Evolutionary conservation across 1,140 invertebrate species (phyloP).

Genomic region (Trachelipus rathkii): DNA sequence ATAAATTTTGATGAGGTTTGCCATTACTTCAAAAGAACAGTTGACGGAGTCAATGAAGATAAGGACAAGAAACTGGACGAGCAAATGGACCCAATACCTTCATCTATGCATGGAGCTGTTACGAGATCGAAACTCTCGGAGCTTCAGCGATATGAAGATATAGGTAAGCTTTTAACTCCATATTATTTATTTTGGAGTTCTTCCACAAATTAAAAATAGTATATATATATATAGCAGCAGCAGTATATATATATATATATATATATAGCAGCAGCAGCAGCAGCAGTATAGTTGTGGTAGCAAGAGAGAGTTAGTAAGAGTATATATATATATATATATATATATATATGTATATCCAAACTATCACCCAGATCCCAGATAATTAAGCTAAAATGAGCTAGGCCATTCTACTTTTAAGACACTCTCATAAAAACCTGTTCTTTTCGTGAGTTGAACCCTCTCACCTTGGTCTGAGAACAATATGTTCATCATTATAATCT

Average conservation of each 20-base stretch:
- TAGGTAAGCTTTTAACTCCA: conserved; percentile 51
- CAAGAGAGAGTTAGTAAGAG: too few relatives aligned
- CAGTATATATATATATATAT: conserved; percentile 18
- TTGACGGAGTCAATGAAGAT: conserved; percentile 57
- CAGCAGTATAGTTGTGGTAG: too few relatives aligned
- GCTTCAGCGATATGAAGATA: conserved; percentile 62
- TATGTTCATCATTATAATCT: not conserved
- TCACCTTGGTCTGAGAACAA: not conserved
- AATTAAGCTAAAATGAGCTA: too few relatives aligned
- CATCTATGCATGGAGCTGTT: conserved; percentile 67
- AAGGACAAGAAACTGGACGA: conserved; percentile 67
- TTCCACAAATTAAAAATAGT: not conserved
- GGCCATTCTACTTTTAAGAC: too few relatives aligned
- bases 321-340: conserved; percentile 6
- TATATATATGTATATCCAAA: too few relatives aligned
- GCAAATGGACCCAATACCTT: conserved; percentile 74
- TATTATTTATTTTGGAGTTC: not conserved
- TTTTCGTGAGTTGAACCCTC: not conserved
- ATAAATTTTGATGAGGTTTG: conserved; percentile 65
- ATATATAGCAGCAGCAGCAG: too few relatives aligned
- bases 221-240: not conserved
- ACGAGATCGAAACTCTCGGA: conserved; percentile 57
- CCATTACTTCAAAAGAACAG: conserved; percentile 62
- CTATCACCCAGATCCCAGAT: too few relatives aligned
- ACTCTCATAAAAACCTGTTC: not conserved